Percentiles rank a stretch among this genome's conserved stretches.
Evolutionary conservation across 2,888 invertebrate species (phyloP).

Genomic region (Melitaea athalia): DNA sequence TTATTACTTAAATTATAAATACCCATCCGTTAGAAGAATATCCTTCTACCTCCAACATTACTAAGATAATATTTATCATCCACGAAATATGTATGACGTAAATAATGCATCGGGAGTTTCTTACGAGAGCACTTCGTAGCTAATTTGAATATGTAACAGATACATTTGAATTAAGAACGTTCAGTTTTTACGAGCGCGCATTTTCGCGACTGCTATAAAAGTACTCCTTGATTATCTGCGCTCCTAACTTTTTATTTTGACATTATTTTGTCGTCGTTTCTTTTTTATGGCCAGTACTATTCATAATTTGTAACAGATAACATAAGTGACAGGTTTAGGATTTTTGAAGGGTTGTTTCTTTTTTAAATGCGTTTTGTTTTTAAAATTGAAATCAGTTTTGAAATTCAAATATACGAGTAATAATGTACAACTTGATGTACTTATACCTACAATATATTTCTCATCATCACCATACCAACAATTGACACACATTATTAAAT

Average conservation of each 20-base stretch:
- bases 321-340: not conserved
- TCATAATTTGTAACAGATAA: not conserved
- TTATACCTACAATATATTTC: too few relatives aligned
- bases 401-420: too few relatives aligned
- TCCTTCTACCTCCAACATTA: not conserved
- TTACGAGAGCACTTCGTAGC: slow-evolving; percentile 16
- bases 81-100: slow-evolving; percentile 7
- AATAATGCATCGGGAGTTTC: slow-evolving; percentile 23
- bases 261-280: slow-evolving; percentile 1
- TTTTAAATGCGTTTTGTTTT: not conserved
- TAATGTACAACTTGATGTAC: too few relatives aligned
- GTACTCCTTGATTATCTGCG: slow-evolving; percentile 12
- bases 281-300: slow-evolving; percentile 2
- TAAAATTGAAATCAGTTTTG: too few relatives aligned
- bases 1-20: too few relatives aligned
- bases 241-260: slow-evolving; percentile 13
- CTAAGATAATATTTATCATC: slow-evolving; percentile 13
- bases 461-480: too few relatives aligned
- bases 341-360: not conserved
- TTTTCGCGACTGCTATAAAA: slow-evolving; percentile 12
- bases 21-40: not conserved
- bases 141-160: slow-evolving; percentile 43
- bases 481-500: too few relatives aligned
- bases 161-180: slow-evolving; percentile 42
- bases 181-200: slow-evolving; percentile 36